phyloP scores from a whole-genome alignment of 2,888 invertebrate species.

The Macaria notata region DNA sequence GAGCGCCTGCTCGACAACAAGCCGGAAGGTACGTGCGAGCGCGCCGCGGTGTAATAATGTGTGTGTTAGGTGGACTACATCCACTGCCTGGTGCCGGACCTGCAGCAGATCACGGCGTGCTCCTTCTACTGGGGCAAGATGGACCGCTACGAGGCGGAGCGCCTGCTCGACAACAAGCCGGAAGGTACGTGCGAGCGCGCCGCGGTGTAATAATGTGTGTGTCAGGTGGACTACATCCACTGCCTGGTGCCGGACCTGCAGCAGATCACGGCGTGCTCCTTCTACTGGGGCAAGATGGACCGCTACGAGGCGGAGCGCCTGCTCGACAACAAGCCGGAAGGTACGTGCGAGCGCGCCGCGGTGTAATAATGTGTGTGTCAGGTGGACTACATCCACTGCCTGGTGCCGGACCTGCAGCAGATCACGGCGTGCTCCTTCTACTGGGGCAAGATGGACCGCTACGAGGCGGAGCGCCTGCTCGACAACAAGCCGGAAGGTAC shows the following conservation, averaged over 20 bases:
- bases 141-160: constrained; percentile 98
- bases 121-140: constrained; percentile 99
- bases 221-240: constrained; percentile 96
- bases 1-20: constrained; percentile 95
- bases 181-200: constrained; percentile 82
- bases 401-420: constrained; percentile 95
- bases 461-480: constrained; percentile 96
- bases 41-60: background rate
- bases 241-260: constrained; percentile 96
- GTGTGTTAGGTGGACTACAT: constrained; percentile 92
- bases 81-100: constrained; percentile 97
- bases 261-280: constrained; percentile 94
- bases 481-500: constrained; percentile 96
- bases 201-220: background rate
- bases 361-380: constrained; percentile 50
- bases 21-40: constrained; percentile 86
- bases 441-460: constrained; percentile 99
- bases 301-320: constrained; percentile 97
- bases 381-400: constrained; percentile 97
- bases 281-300: constrained; percentile 99
- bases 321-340: constrained; percentile 96
- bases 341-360: constrained; percentile 40
- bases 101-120: constrained; percentile 94
- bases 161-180: constrained; percentile 94
- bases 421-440: constrained; percentile 97